These are phyloP conservation scores for Axis porcinus DNA, from an alignment of 2,113 vertebrate species.

Conservation along the genomic window DNA sequence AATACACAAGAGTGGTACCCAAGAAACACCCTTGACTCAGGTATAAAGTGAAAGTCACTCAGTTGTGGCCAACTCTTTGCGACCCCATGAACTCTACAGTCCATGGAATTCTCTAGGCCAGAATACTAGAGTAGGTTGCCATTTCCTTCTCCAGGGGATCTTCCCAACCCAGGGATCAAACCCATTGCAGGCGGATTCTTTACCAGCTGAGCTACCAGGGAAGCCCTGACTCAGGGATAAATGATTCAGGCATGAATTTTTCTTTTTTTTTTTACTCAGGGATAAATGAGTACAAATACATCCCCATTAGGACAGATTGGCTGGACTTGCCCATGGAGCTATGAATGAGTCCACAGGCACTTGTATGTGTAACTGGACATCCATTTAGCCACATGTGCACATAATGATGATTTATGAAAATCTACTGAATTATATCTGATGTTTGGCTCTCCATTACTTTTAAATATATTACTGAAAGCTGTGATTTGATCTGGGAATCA, in stretches of 20 bases:
- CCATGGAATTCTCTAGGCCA: not conserved
- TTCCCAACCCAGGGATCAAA: not conserved
- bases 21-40: not conserved
- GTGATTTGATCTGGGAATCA: conserved; percentile 50
- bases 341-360: not conserved
- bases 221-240: not conserved
- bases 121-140: not conserved
- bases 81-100: not conserved
- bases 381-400: not conserved
- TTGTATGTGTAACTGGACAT: not conserved
- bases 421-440: not conserved
- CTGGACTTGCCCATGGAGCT: not conserved
- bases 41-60: not conserved
- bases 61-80: not conserved
- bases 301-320: not conserved
- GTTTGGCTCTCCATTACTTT: conserved; percentile 15
- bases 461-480: conserved; percentile 33
- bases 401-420: conserved; percentile 18
- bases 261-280: not conserved
- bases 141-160: not conserved
- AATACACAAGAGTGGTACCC: not conserved
- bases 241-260: not conserved
- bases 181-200: not conserved
- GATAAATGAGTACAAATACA: not conserved
- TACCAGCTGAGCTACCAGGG: not conserved